Evolutionary conservation across 2,888 invertebrate species (phyloP), one percentile per base, ranked within the genome.

Genomic region (Caenorhabditis sp.): DNA sequence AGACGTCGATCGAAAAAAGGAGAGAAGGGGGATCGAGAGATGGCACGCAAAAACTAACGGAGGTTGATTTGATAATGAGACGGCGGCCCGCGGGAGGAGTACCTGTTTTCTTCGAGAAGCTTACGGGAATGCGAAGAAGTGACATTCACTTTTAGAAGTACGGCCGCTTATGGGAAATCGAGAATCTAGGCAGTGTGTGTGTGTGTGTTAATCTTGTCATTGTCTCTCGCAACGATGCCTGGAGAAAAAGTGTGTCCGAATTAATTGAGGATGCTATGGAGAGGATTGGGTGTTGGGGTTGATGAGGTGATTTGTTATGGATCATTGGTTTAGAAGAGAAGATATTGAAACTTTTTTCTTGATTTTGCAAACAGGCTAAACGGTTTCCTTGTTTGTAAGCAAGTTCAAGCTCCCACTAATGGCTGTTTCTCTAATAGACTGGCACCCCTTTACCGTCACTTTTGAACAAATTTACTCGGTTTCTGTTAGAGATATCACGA

Each of bases 61-160:
- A 47, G 41, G 26, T 70, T 63, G 70, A 70, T 70, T 70, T 70
- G 70, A 69, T 69, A 69, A 54, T 54, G 35, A 31, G 58, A 58
- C n/a, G 12, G 5, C 2, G 4, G 41, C n/a, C 24, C 49, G 5
- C 66, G 19, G n/a, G 12, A 24, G 22, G 31, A 68, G 51, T 69
- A 69, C 68, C 68, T 69, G 68, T 69, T 69, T 69, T 54, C 47
- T 19, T 7, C 7, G 16, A 63, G 63, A 61, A 58, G 28, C 58
- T 31, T 31, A 31, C 58, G 61, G 38, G 61, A 61, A 38, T 28
- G 31, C 31, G 22, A n/a, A 22, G 49, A n/a, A 63, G n/a, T 35
- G 63, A 51, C 54, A 58, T 70, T 70, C 70, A 70, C 70, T 70
- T 56, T 70, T 70, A 70, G 70, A 70, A 70, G 70, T 70, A 19